Evolutionary conservation across 2,888 invertebrate genomes (phyloP).

Genomic region (Mayetiola destructor): DNA sequence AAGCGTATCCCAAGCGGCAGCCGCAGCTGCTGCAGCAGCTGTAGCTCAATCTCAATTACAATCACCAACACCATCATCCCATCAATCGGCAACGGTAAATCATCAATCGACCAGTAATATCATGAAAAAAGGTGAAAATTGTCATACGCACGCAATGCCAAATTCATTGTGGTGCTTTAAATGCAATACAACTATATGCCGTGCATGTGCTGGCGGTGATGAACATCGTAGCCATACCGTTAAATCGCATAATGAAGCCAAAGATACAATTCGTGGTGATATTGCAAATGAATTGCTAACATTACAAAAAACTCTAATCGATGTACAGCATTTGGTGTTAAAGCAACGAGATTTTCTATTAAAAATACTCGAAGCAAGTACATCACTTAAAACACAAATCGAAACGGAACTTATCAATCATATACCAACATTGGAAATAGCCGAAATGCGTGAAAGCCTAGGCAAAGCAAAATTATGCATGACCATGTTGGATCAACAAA

Average conservation of each 20-base stretch:
- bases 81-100: too few species aligned
- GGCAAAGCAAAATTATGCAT: conserved; percentile 46
- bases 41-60: conserved; percentile 17
- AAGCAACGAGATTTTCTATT: conserved; percentile 58
- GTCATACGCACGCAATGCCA: conserved; percentile 58
- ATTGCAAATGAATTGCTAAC: conserved; percentile 50
- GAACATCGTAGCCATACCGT: conserved; percentile 53
- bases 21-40: conserved; percentile 15
- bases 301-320: conserved; percentile 52
- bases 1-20: conserved; percentile 27
- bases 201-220: conserved; percentile 49
- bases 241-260: conserved; percentile 51
- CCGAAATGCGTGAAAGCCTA: conserved; percentile 48
- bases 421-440: conserved; percentile 48
- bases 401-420: conserved; percentile 58
- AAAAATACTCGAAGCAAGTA: conserved; percentile 58
- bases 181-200: conserved; percentile 48
- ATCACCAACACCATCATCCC: conserved; percentile 19
- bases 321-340: conserved; percentile 53
- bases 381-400: conserved; percentile 57
- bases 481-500: conserved; percentile 40
- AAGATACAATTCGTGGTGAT: conserved; percentile 49
- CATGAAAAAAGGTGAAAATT: conserved; percentile 39
- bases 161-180: conserved; percentile 55
- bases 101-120: too few species aligned